Conservation (phyloP, 2,888 invertebrate species). For the Ochropleura leucogaster region DNA sequence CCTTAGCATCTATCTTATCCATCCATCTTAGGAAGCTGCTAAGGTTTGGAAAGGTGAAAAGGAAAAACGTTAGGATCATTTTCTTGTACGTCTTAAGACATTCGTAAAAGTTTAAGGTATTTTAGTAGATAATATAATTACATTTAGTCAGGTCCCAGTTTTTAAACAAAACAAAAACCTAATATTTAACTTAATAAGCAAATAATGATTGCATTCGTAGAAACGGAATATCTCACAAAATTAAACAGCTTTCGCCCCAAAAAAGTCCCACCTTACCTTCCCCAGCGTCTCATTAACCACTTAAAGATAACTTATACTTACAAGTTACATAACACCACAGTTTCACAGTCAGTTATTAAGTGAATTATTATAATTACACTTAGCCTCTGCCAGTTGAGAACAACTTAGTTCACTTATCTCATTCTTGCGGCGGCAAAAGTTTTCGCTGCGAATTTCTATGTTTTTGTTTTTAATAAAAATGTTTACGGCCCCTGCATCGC, state of each 20-base stretch:
- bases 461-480: constrained; percentile 70
- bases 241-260: constrained; percentile 15
- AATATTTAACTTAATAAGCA: neutral
- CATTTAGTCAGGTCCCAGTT: neutral
- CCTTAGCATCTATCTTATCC: neutral
- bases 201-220: neutral
- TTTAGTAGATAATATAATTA: neutral
- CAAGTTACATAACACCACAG: constrained; percentile 64
- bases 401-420: constrained; percentile 79
- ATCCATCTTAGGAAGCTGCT: neutral
- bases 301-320: constrained; percentile 62
- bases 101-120: neutral
- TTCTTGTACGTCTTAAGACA: too few species aligned
- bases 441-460: constrained; percentile 68
- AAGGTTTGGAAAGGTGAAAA: neutral
- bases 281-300: constrained; percentile 60
- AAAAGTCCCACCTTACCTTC: constrained; percentile 54
- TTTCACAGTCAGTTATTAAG: constrained; percentile 68
- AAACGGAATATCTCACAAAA: constrained; percentile 17
- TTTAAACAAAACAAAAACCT: neutral
- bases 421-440: constrained; percentile 72
- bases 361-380: constrained; percentile 88
- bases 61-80: too few species aligned
- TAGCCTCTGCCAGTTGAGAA: constrained; percentile 80
- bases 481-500: constrained; percentile 69